Conservation (phyloP, 2,888 invertebrate species). For the Tiphia femorata region DNA sequence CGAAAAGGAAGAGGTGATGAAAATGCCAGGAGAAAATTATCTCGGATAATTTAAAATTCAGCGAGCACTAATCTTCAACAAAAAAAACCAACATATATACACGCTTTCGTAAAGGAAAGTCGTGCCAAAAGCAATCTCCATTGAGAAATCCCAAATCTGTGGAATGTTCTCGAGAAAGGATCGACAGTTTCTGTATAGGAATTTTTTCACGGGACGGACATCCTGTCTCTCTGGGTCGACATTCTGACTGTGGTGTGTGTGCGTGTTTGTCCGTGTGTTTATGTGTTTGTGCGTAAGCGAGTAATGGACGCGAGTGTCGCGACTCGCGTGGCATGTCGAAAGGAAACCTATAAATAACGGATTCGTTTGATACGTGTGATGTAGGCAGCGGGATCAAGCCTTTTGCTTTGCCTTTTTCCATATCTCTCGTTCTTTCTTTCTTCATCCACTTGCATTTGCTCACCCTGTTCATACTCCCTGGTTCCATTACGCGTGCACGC, state of each 20-base stretch:
- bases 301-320: not conserved
- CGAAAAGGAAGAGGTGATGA: too few relatives aligned
- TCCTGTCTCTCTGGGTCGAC: too few relatives aligned
- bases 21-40: too few relatives aligned
- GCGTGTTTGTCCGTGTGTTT: not conserved
- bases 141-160: not conserved
- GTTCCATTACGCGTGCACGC: not conserved
- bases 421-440: not conserved
- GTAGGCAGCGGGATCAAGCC: not conserved
- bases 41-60: too few relatives aligned
- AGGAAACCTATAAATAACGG: not conserved
- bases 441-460: not conserved
- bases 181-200: too few relatives aligned
- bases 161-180: not conserved
- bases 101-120: constrained; percentile 1
- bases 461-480: not conserved
- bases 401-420: not conserved
- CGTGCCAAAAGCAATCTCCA: not conserved
- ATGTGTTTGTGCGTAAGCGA: not conserved
- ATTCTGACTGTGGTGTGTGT: too few relatives aligned
- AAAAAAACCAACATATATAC: not conserved
- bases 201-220: too few relatives aligned
- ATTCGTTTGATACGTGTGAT: constrained; percentile 4
- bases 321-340: not conserved
- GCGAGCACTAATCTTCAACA: not conserved